phyloP scores from a whole-genome alignment of 2,888 invertebrate genomes.

The Listrodromus nycthemerus region DNA sequence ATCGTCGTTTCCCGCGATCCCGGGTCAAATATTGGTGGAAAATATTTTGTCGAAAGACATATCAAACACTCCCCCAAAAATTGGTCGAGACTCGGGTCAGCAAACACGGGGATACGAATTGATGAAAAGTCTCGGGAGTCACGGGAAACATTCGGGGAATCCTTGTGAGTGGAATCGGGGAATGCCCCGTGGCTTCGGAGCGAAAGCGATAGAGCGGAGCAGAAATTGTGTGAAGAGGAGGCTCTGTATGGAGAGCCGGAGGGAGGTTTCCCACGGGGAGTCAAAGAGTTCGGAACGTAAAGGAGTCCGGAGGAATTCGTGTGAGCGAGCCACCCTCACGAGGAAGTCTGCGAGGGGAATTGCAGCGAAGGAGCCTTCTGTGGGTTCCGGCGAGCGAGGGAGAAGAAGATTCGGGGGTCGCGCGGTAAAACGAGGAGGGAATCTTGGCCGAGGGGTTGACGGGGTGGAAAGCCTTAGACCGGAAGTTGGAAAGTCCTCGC shows the following conservation, averaged over 20 bases:
- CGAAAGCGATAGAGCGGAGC: constrained; percentile 14
- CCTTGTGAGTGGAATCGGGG: constrained; percentile 32
- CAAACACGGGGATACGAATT: constrained; percentile 38
- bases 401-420: constrained; percentile 6
- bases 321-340: constrained; percentile 17
- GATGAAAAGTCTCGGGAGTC: constrained; percentile 43
- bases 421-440: constrained; percentile 1
- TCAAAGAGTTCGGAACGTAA: constrained; percentile 49
- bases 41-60: neutral
- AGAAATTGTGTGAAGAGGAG: neutral
- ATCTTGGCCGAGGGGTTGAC: constrained; percentile 5
- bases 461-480: constrained; percentile 23
- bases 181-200: constrained; percentile 40
- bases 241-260: constrained; percentile 2
- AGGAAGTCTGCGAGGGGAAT: constrained; percentile 32
- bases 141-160: constrained; percentile 51
- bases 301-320: constrained; percentile 51
- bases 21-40: neutral
- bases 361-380: constrained; percentile 13
- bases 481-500: constrained; percentile 35
- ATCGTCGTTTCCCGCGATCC: neutral
- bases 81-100: constrained; percentile 28
- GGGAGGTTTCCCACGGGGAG: constrained; percentile 34
- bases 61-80: neutral
- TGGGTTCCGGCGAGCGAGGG: constrained; percentile 19